Percentiles rank a stretch among this genome's conserved stretches.
Conservation (phyloP, 2,888 invertebrate genomes). For the Seladonia tumulorum region DNA sequence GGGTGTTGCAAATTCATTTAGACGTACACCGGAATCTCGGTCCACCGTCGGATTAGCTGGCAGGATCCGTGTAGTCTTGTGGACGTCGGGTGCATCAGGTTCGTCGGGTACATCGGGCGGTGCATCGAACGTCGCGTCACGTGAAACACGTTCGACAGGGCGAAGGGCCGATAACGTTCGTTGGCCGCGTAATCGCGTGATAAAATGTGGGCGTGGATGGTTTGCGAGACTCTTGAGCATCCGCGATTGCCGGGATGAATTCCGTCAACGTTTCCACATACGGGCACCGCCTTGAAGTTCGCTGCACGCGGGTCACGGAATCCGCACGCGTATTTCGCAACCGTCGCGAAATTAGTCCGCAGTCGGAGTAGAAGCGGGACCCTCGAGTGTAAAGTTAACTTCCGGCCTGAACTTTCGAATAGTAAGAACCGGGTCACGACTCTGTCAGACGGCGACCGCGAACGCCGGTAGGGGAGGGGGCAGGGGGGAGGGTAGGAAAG, state of each 20-base stretch:
- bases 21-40: neutral
- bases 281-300: constrained; percentile 21
- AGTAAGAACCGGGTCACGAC: constrained; percentile 59
- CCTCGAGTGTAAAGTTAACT: constrained; percentile 73
- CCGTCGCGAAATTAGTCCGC: constrained; percentile 56
- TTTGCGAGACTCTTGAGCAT: neutral
- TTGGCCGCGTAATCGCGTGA: neutral
- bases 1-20: constrained; percentile 1
- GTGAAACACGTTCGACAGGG: neutral
- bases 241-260: constrained; percentile 25
- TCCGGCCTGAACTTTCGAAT: constrained; percentile 72
- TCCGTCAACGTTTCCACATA: neutral
- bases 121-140: neutral
- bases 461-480: neutral
- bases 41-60: neutral
- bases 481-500: neutral
- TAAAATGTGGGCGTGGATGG: constrained; percentile 7
- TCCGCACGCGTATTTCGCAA: constrained; percentile 15
- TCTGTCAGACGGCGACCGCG: constrained; percentile 16
- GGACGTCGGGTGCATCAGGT: neutral
- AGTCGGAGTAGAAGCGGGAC: constrained; percentile 33
- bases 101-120: neutral
- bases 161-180: neutral
- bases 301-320: constrained; percentile 23
- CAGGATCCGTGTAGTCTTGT: neutral